Evolutionary conservation across 2,888 invertebrate species (phyloP).

Genomic region (Latrodectus hesperus): DNA sequence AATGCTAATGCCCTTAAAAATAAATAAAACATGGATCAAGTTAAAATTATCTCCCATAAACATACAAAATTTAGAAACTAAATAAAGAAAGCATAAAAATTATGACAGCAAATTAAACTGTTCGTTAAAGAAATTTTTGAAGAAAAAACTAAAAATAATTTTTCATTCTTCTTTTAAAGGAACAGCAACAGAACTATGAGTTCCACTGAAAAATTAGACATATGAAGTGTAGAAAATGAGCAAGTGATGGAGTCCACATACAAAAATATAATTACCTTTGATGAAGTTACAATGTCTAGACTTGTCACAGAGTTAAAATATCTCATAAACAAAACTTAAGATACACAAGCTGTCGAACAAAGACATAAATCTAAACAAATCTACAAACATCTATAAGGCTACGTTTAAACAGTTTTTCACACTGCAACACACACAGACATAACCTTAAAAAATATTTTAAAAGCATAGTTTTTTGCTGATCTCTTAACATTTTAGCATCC

Average conservation of each 20-base stretch:
- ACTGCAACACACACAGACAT: conserved; percentile 4
- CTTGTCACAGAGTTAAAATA: background rate
- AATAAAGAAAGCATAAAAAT: no score
- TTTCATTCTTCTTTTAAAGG: no score
- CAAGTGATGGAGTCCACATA: background rate
- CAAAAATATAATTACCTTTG: background rate
- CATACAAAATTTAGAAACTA: no score
- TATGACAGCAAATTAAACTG: no score
- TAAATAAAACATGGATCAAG: no score
- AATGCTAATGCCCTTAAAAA: no score
- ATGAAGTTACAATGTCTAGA: background rate
- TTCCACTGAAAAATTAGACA: no score
- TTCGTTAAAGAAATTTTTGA: no score
- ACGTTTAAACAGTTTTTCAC: background rate
- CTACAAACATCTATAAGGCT: conserved; percentile 12
- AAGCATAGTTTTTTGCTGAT: background rate
- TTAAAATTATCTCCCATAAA: no score
- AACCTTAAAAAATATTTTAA: conserved; percentile 6
- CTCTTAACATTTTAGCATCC: no score
- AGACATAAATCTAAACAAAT: background rate
- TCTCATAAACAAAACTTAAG: conserved; percentile 1
- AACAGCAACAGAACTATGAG: no score
- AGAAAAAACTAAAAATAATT: no score
- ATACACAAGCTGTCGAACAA: conserved; percentile 9
- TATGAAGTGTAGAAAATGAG: background rate